Evolutionary conservation across 53 echinoderm and acorn worm species (phyloP), one percentile per base, ranked within the genome.

Genomic region (Luidia sarsii): DNA sequence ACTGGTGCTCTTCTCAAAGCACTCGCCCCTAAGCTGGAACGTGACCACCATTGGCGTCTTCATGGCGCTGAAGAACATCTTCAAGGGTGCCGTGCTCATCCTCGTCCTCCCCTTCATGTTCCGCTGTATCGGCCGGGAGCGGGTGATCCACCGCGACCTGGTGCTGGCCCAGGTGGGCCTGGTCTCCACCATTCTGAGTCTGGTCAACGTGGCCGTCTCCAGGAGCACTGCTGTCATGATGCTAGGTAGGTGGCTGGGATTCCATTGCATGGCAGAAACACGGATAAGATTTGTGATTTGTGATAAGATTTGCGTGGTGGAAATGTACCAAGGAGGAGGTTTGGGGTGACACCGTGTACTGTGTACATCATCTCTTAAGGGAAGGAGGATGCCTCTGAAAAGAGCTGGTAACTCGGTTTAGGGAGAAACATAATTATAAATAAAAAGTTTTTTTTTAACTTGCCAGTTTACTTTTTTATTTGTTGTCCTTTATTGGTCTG

Each of bases 1-100:
- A 67, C 89, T 86, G 6, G 89, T 92, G 52, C 57, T 92, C 38
- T 92, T 83, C 75, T 86, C 93, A 70, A 89, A 92, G 68, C 93
- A 92, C 72, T 82, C 86, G 8, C 93, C 93, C 56, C 87, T 92
- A 3, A 89, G 86, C 71, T 92, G 93, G 93, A 53, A 77, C 3
- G 59, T 86, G 11, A 54, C 87, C 24, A 83, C 87, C 7, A 63
- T 87, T 6, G 93, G 86, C 3, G 27, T 86, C 9, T 92, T 89
- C 80, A 69, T 89, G 27, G 89, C 89, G 16, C 54, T 89, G 31
- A 65, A 83, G 71, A 92, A 87, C 80, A 68, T 70, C 33, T 16
- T 83, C 18, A 89, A 86, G 70, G 89, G 89, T 2, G 65, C 70
- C 11, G 86, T 80, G 9, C 74, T 92, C 18, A 37, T 92, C 9